Percentiles rank a stretch among this genome's conserved stretches.
These are phyloP conservation scores for Sisyra nigra DNA, from an alignment of 2,888 invertebrate species.

Conservation along the genomic window DNA sequence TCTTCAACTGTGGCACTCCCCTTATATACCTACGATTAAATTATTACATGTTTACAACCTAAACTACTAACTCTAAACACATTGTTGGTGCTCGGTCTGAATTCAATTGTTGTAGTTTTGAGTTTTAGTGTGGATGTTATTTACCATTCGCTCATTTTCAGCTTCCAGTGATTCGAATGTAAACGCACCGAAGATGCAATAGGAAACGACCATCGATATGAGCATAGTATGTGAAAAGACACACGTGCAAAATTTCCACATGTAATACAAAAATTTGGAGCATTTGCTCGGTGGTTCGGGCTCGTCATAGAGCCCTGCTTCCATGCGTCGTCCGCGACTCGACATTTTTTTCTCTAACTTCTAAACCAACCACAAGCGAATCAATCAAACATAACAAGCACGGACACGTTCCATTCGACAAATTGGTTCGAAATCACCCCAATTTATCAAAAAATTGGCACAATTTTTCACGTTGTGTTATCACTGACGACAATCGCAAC, in stretches of 20 bases:
- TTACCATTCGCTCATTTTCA: slow-evolving; percentile 56
- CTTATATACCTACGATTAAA: too few species aligned
- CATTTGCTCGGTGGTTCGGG: slow-evolving; percentile 26
- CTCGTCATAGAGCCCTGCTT: slow-evolving; percentile 15
- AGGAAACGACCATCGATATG: slow-evolving; percentile 74
- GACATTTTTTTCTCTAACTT: slow-evolving; percentile 4
- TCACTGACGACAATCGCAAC: too few species aligned
- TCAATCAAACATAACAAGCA: neutral
- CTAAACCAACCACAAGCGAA: too few species aligned
- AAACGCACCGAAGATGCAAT: slow-evolving; percentile 77
- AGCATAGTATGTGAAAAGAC: slow-evolving; percentile 78
- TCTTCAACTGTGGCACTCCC: too few species aligned
- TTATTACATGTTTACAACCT: too few species aligned
- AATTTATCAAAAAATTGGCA: too few species aligned
- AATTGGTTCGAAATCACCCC: too few species aligned
- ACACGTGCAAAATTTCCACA: slow-evolving; percentile 70
- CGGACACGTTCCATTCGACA: neutral
- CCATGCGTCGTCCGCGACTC: slow-evolving; percentile 2
- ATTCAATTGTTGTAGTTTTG: too few species aligned
- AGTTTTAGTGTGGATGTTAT: too few species aligned
- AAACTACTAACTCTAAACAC: too few species aligned
- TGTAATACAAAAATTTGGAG: slow-evolving; percentile 44
- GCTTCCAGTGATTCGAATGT: slow-evolving; percentile 66
- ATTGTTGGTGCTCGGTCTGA: too few species aligned
- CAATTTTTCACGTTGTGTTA: too few species aligned